A percentile compares a stretch with the other conserved stretches of the same genome.
These are phyloP conservation scores for Lasioglossum zephyrum DNA, from an alignment of 2,888 invertebrate species.

Conservation along the genomic window DNA sequence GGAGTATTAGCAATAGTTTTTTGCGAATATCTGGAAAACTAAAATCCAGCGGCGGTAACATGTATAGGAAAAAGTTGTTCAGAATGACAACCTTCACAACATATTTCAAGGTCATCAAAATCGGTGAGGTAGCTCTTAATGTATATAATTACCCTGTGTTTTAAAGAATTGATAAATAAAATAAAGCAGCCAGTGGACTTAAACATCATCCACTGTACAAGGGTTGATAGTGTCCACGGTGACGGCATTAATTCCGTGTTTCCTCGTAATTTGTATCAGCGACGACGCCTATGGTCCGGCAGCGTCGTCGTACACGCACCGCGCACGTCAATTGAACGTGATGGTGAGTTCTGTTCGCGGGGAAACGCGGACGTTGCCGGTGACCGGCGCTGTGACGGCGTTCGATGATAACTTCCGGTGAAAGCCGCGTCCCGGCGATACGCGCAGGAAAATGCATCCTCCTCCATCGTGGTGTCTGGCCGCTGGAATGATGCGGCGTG, in stretches of 20 bases:
- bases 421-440: conserved; percentile 23
- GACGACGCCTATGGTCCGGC: conserved; percentile 15
- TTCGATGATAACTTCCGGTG: conserved; percentile 59
- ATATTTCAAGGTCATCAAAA: no score
- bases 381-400: conserved; percentile 21
- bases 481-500: conserved; percentile 17
- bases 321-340: conserved; percentile 46
- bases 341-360: conserved; percentile 25
- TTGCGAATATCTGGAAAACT: no score
- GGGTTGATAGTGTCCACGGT: neutral
- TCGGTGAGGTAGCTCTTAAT: no score
- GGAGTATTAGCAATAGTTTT: no score
- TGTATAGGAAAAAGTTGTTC: no score
- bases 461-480: conserved; percentile 41
- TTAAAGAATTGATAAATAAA: no score
- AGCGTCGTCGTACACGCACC: conserved; percentile 8
- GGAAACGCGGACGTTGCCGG: neutral
- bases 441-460: conserved; percentile 44
- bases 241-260: conserved; percentile 45
- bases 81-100: no score
- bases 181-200: no score
- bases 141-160: no score
- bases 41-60: no score
- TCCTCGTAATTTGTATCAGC: conserved; percentile 54
- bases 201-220: no score